These are phyloP conservation scores for Yasuhikotakia modesta DNA, from an alignment of 2,797 vertebrate genomes.

Conservation along the genomic window DNA sequence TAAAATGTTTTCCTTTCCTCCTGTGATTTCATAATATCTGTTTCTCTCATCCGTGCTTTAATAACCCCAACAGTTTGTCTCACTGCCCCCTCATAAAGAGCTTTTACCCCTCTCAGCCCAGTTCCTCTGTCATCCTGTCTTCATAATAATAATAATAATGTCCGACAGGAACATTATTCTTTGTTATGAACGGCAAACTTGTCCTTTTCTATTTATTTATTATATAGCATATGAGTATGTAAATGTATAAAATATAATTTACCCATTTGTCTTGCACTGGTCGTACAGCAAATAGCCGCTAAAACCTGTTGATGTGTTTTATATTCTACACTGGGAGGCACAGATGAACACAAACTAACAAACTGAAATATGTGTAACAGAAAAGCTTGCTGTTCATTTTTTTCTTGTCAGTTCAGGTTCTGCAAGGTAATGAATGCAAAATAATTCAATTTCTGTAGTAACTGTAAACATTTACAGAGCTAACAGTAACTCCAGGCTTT, in stretches of 20 bases:
- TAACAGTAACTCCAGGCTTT: slow-evolving; percentile 66
- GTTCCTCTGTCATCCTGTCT: no score
- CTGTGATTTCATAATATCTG: background rate
- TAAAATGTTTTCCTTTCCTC: background rate
- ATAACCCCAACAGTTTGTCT: background rate
- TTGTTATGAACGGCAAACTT: no score
- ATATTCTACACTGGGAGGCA: background rate
- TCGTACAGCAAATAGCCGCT: no score
- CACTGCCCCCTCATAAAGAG: background rate
- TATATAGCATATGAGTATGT: no score
- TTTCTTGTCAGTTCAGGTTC: slow-evolving; percentile 64
- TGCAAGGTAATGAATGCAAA: slow-evolving; percentile 53
- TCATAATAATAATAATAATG: no score
- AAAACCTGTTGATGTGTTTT: background rate
- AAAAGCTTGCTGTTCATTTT: slow-evolving; percentile 56
- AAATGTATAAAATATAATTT: no score
- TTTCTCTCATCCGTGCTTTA: no score
- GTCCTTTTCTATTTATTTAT: no score
- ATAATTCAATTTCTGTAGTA: slow-evolving; percentile 65
- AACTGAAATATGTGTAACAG: slow-evolving; percentile 24
- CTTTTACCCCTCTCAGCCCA: background rate
- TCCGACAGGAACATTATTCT: no score
- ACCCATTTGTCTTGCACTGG: no score
- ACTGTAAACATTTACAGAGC: slow-evolving; percentile 56
- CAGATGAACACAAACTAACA: slow-evolving; percentile 33